Percentiles rank a stretch among this genome's conserved stretches.
phyloP scores from a whole-genome alignment of 2,797 vertebrate genomes.

The Gymnodraco acuticeps region DNA sequence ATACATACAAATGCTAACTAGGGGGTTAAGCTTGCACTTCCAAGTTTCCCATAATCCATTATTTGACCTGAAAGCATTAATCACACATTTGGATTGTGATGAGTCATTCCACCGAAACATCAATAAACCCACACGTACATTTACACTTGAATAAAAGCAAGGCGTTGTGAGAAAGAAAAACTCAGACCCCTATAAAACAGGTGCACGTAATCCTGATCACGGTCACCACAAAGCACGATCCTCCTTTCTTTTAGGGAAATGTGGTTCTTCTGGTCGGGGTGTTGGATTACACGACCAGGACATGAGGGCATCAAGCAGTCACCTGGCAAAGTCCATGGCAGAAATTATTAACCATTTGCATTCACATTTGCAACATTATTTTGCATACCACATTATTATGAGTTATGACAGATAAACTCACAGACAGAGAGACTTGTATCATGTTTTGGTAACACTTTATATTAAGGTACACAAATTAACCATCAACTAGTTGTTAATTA shows the following conservation, averaged over 20 bases:
- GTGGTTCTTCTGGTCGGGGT: slow-evolving; percentile 3
- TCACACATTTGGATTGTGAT: not conserved
- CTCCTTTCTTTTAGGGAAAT: not conserved
- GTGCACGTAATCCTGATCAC: not conserved
- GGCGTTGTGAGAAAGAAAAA: not conserved
- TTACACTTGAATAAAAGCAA: not conserved
- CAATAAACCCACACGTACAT: not conserved
- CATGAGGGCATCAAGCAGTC: not conserved
- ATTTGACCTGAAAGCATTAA: not conserved
- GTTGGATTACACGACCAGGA: slow-evolving; percentile 6
- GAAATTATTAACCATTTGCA: not conserved
- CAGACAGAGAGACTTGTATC: not conserved
- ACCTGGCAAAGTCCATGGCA: not conserved
- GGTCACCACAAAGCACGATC: not conserved
- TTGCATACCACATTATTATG: not conserved
- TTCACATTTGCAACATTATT: slow-evolving; percentile 2
- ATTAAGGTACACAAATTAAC: no score
- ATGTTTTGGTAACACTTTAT: no score
- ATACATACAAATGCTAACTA: not conserved
- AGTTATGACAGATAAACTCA: not conserved
- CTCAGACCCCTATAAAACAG: not conserved
- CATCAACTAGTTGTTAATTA: no score
- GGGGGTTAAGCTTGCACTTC: not conserved
- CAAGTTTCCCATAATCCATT: not conserved
- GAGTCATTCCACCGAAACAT: not conserved